Evolutionary conservation across 2,113 vertebrate genomes (phyloP).

Genomic region (Furnarius figulus): DNA sequence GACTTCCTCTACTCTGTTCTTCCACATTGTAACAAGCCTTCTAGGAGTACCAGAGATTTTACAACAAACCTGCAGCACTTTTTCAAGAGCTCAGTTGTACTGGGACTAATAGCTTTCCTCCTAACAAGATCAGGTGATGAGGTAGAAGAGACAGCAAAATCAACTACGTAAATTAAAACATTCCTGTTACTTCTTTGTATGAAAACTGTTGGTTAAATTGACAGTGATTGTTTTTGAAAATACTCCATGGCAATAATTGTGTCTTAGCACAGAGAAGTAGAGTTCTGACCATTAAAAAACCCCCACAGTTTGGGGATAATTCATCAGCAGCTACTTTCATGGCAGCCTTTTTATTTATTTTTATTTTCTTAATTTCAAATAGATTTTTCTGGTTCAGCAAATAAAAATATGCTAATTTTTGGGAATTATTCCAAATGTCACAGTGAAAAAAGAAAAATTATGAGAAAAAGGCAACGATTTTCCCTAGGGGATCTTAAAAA

Average conservation of each 20-base stretch:
- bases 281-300: neutral
- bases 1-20: neutral
- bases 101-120: neutral
- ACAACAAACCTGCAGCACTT: neutral
- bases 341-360: neutral
- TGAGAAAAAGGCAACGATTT: neutral
- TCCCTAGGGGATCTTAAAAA: neutral
- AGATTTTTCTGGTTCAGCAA: neutral
- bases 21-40: neutral
- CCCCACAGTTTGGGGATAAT: neutral
- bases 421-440: neutral
- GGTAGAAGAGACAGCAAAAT: neutral
- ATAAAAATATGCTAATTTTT: neutral
- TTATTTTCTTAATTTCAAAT: neutral
- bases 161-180: neutral
- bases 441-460: neutral
- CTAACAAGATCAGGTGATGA: neutral
- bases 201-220: neutral
- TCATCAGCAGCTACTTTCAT: neutral
- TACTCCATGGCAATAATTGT: neutral
- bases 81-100: neutral
- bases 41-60: neutral
- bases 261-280: neutral
- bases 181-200: neutral
- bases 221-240: neutral